Evolutionary conservation across 2,797 vertebrate species (phyloP), one percentile per base, ranked within the genome.

Genomic region (Otolemur crassicaudatus): DNA sequence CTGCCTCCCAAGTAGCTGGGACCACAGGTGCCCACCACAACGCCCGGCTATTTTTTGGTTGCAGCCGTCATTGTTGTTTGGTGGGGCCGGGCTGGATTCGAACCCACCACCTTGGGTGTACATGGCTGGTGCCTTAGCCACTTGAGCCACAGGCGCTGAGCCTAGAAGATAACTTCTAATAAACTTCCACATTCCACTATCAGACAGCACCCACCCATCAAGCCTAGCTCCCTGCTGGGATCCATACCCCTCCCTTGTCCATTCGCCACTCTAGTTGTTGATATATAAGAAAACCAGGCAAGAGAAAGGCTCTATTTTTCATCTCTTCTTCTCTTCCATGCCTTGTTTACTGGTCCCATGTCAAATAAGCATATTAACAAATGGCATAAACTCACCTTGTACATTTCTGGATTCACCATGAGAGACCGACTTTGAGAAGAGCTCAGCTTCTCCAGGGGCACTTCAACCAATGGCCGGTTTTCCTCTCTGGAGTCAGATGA

Each of bases 401-500:
- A 98, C 98, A 98, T 98, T 97, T 99, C 98, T 65, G 96, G 96
- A 94, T 99, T 99, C 80, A 99, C 94, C 46, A 49, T 37, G 40
- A 77, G 89, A 81, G 87, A 70, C 80, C 95, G 98, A 23, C 94
- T 96, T 91, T 97, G 97, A 61, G 67, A 2, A 37, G 92, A 90
- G 70, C 49, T 73, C 29, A n/a, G 70, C 81, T 98, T 97, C 23
- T 99, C 98, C 75, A 99, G 95, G 60, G 98, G 95, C 77, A 98
- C 93, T 93, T 99, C 98, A 0, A 98, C 94, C 61, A 99, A 61
- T 0, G 98, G 65, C 63, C n/a, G 86, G 67, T 60, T 98, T 90
- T 97, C 97, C 77, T 93, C 93, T 96, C 60, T 97, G 69, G 90
- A 93, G 82, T 97, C 96, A 63, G 97, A 76, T 11, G 87, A 85